Conservation (phyloP, 2,797 vertebrate species). For the Typhlichthys eigenmanni region DNA sequence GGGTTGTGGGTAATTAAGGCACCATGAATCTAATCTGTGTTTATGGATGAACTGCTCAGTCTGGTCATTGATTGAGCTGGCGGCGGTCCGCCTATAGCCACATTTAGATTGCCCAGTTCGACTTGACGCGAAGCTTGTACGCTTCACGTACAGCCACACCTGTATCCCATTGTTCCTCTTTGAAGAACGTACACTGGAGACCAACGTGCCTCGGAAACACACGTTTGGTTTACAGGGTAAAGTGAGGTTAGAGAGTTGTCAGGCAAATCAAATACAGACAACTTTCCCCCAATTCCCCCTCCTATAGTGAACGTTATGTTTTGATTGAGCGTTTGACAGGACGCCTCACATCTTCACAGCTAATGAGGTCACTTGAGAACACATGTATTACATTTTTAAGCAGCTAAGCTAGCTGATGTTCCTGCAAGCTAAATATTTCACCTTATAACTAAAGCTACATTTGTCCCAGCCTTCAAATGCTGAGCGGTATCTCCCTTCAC, state of each 20-base stretch:
- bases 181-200: neutral
- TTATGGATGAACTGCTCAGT: conserved; percentile 11
- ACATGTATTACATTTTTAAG: too few species aligned
- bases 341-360: too few species aligned
- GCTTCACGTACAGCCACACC: conserved; percentile 30
- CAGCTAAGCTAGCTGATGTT: too few species aligned
- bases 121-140: conserved; percentile 28
- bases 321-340: conserved; percentile 9
- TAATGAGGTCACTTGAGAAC: too few species aligned
- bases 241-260: neutral
- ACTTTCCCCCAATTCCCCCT: conserved; percentile 4
- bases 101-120: conserved; percentile 29
- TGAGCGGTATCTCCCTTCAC: too few species aligned
- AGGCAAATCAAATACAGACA: conserved; percentile 3
- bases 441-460: too few species aligned
- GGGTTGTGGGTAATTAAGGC: neutral
- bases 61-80: conserved; percentile 40
- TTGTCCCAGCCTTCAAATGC: too few species aligned
- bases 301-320: neutral
- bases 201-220: neutral
- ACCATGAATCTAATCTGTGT: conserved; percentile 23
- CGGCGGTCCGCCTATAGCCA: conserved; percentile 44
- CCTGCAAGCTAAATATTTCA: too few species aligned
- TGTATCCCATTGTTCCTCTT: neutral
- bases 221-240: neutral